Conservation (phyloP, 2,888 invertebrate species). For the Cephalotes varians region DNA sequence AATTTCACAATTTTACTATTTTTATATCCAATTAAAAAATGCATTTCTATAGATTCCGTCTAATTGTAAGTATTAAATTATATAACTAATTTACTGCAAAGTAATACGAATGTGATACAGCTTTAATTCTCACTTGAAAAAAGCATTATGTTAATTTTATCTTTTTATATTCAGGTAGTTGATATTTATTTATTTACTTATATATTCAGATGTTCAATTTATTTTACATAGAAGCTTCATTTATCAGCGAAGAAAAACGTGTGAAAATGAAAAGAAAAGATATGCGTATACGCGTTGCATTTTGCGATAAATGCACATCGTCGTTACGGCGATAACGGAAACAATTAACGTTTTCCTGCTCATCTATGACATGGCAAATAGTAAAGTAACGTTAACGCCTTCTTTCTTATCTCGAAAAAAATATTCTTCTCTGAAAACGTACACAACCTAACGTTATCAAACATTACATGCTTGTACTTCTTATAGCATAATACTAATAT, state of each 20-base stretch:
- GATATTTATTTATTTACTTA: too few species aligned
- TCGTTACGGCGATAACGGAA: conserved; percentile 31
- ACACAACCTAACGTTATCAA: conserved; percentile 10
- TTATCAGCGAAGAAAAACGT: not conserved
- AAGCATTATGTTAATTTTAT: not conserved
- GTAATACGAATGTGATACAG: not conserved
- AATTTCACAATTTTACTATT: not conserved
- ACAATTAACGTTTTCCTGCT: conserved; percentile 33
- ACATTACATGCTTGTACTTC: not conserved
- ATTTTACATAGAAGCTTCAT: not conserved
- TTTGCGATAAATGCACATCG: conserved; percentile 1
- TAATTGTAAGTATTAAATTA: not conserved
- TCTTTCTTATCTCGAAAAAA: conserved; percentile 23
- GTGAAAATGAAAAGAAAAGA: not conserved
- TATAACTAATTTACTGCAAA: not conserved
- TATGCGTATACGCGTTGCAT: not conserved
- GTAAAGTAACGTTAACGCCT: conserved; percentile 2
- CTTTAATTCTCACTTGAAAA: not conserved
- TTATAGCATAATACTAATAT: too few species aligned
- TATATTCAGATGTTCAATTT: not conserved
- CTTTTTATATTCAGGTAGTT: not conserved
- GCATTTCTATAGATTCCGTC: not conserved
- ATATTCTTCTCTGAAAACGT: too few species aligned
- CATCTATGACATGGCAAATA: not conserved
- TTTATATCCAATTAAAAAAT: not conserved